Evolutionary conservation across 2,888 invertebrate genomes (phyloP).

Genomic region (Neoascia interrupta): DNA sequence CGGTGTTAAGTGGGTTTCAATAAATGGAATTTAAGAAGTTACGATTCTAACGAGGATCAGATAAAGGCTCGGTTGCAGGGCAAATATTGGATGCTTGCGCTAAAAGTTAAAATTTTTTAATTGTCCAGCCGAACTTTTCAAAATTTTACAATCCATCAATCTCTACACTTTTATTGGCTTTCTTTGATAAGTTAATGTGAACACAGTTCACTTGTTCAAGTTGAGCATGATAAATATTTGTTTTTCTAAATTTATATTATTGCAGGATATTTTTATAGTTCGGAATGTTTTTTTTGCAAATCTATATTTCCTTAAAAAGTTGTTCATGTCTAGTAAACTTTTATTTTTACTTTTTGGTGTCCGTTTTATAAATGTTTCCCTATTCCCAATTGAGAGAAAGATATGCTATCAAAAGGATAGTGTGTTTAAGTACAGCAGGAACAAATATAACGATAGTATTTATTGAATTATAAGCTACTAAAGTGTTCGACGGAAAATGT

Average conservation of each 20-base stretch:
- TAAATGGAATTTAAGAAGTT: conserved; percentile 17
- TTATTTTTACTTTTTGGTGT: not conserved
- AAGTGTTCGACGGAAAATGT: too few species aligned
- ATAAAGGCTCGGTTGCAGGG: conserved; percentile 28
- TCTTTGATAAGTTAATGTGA: conserved; percentile 22
- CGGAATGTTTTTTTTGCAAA: conserved; percentile 69
- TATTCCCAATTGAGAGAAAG: too few species aligned
- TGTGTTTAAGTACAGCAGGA: too few species aligned
- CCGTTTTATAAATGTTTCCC: too few species aligned
- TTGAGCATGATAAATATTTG: conserved; percentile 53
- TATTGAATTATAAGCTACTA: too few species aligned
- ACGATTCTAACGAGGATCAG: not conserved
- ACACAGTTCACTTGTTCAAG: conserved; percentile 45
- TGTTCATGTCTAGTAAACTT: conserved; percentile 45
- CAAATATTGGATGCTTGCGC: conserved; percentile 29
- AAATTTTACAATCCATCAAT: too few species aligned
- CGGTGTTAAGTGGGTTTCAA: conserved; percentile 62
- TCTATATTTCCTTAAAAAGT: conserved; percentile 41
- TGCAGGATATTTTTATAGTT: conserved; percentile 55
- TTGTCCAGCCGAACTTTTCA: conserved; percentile 29
- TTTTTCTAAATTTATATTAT: conserved; percentile 45
- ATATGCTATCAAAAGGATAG: too few species aligned
- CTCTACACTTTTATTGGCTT: conserved; percentile 41
- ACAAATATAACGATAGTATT: too few species aligned
- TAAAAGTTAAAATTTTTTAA: too few species aligned